phyloP scores from a whole-genome alignment of 2,113 vertebrate genomes.

The Spea bombifrons region DNA sequence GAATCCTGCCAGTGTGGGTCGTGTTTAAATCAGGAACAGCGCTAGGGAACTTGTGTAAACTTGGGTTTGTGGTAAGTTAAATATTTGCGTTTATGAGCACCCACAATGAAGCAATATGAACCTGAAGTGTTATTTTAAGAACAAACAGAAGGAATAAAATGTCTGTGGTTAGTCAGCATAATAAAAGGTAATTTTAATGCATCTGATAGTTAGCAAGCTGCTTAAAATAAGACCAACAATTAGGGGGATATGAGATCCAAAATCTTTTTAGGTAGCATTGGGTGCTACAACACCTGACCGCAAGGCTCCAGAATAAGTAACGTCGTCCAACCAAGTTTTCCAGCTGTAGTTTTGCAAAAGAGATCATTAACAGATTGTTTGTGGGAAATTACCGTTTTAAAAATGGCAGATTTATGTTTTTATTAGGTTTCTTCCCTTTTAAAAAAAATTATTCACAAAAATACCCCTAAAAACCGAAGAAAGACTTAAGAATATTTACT shows the following conservation, averaged over 20 bases:
- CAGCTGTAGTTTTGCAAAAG: neutral
- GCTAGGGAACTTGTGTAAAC: conserved; percentile 27
- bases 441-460: too few relatives aligned
- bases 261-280: conserved; percentile 6
- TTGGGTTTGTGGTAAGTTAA: conserved; percentile 18
- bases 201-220: neutral
- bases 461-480: too few relatives aligned
- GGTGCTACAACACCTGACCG: conserved; percentile 10
- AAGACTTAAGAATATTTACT: too few relatives aligned
- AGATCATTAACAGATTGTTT: neutral
- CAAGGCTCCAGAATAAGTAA: conserved; percentile 17
- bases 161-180: conserved; percentile 2
- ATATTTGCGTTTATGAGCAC: conserved; percentile 1
- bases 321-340: neutral
- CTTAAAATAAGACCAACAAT: conserved; percentile 24
- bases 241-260: neutral
- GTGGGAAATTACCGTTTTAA: too few relatives aligned
- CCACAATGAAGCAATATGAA: neutral
- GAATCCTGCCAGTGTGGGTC: conserved; percentile 28
- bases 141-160: neutral
- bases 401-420: too few relatives aligned
- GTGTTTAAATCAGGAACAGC: conserved; percentile 24
- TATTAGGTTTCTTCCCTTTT: too few relatives aligned
- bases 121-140: conserved; percentile 11
- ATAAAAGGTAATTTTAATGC: neutral